These are phyloP conservation scores for Ginglymostoma cirratum DNA, from an alignment of 2,113 vertebrate genomes.

Conservation along the genomic window DNA sequence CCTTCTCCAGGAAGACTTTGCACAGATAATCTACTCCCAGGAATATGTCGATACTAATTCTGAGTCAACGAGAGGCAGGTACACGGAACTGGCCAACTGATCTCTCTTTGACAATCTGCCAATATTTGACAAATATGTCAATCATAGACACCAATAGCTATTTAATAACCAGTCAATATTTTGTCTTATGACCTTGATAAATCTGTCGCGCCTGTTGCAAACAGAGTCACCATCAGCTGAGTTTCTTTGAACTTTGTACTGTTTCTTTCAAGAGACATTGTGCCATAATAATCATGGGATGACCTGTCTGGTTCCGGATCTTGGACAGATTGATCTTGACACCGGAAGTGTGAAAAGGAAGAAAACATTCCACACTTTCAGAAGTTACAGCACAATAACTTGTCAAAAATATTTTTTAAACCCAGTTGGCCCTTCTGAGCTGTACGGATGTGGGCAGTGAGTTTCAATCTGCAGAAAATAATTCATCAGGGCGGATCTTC, in stretches of 20 bases:
- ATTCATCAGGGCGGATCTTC: neutral
- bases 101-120: neutral
- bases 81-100: neutral
- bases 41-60: neutral
- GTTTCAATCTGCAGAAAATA: neutral
- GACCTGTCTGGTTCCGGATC: neutral
- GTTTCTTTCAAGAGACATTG: neutral
- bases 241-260: neutral
- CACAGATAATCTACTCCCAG: neutral
- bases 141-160: neutral
- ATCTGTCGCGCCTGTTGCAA: neutral
- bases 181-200: neutral
- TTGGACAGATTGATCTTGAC: neutral
- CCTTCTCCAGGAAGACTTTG: neutral
- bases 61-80: neutral
- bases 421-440: neutral
- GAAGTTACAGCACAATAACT: neutral
- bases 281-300: neutral
- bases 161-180: neutral
- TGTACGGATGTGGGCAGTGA: neutral
- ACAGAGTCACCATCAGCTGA: neutral
- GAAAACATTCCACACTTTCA: neutral
- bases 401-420: neutral
- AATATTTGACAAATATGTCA: neutral
- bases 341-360: neutral